A percentile compares a stretch with the other conserved stretches of the same genome.
Evolutionary conservation across 2,888 invertebrate species (phyloP).

Genomic region (Matsumyia berberina): DNA sequence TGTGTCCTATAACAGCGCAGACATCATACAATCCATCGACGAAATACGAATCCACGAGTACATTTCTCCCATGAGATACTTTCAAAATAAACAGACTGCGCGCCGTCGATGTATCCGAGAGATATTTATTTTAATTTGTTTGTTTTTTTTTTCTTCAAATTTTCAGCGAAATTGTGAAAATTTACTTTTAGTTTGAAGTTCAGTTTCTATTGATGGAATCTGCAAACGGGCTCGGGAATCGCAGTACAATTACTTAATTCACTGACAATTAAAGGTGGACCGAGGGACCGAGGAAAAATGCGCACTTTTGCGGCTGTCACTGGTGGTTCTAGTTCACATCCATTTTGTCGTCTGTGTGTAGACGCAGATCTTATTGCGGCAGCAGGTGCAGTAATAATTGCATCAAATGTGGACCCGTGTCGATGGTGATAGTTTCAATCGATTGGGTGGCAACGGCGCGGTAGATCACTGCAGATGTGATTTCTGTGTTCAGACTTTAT

Average conservation of each 20-base stretch:
- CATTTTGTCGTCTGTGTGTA: constrained; percentile 6
- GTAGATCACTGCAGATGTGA: neutral
- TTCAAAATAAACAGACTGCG: constrained; percentile 35
- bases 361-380: constrained; percentile 14
- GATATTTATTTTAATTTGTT: constrained; percentile 16
- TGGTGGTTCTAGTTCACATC: constrained; percentile 31
- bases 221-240: constrained; percentile 15
- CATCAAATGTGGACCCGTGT: constrained; percentile 7
- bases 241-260: constrained; percentile 60
- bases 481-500: constrained; percentile 1
- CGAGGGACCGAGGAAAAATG: neutral
- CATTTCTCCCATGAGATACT: constrained; percentile 24
- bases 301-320: constrained; percentile 14
- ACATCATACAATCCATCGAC: constrained; percentile 13
- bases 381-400: constrained; percentile 35
- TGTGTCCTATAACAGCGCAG: constrained; percentile 32
- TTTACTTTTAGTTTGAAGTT: constrained; percentile 32
- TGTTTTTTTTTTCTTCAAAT: neutral
- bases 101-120: neutral
- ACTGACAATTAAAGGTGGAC: constrained; percentile 47
- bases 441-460: constrained; percentile 12
- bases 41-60: constrained; percentile 4
- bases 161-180: constrained; percentile 22
- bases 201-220: no score
- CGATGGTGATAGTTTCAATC: constrained; percentile 21